Evolutionary conservation across 35 echinoderm and acorn worm genomes (phyloP).

Genomic region (Stichopus chloronotus): DNA sequence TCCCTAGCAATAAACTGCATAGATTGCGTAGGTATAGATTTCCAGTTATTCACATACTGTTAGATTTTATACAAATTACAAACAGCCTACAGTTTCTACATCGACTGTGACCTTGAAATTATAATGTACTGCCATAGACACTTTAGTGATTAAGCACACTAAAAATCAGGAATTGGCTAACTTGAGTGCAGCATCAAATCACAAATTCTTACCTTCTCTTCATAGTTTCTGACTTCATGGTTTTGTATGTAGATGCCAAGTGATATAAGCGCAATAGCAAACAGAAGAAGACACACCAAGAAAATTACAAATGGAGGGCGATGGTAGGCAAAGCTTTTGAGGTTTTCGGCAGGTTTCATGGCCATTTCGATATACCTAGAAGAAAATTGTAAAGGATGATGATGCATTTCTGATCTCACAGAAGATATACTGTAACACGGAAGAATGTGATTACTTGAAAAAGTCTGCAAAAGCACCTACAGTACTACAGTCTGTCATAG

Average conservation of each 20-base stretch:
- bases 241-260: slow-evolving; percentile 79
- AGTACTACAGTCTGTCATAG: background rate
- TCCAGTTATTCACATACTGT: too few relatives aligned
- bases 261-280: slow-evolving; percentile 85
- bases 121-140: too few relatives aligned
- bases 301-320: slow-evolving; percentile 91
- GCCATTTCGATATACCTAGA: slow-evolving; percentile 65
- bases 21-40: too few relatives aligned
- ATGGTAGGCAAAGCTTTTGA: slow-evolving; percentile 73
- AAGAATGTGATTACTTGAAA: background rate
- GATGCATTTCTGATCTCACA: background rate
- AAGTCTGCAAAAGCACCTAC: background rate
- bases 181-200: too few relatives aligned
- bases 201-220: slow-evolving; percentile 69
- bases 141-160: too few relatives aligned
- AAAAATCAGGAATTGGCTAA: too few relatives aligned
- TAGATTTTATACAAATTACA: too few relatives aligned
- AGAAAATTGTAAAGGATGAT: background rate
- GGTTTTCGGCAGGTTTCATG: slow-evolving; percentile 81
- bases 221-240: slow-evolving; percentile 81
- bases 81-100: too few relatives aligned
- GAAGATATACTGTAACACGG: background rate
- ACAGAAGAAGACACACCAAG: slow-evolving; percentile 80
- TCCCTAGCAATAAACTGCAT: too few relatives aligned
- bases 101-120: too few relatives aligned